Conservation (phyloP, 2,113 vertebrate genomes). For the Corapipo altera region DNA sequence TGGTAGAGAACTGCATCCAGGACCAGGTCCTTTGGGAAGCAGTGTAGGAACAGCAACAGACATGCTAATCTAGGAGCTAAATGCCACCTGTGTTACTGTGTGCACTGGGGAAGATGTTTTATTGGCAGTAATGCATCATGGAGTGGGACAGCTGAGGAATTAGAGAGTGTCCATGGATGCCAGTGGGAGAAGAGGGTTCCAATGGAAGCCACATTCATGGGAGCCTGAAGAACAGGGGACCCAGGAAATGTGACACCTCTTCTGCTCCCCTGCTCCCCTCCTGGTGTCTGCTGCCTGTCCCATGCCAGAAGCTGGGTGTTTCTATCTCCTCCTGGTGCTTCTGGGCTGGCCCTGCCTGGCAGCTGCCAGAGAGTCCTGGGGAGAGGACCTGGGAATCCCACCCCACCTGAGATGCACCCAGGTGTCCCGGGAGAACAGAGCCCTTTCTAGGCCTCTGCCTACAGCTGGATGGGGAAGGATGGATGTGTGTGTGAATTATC, state of each 20-base stretch:
- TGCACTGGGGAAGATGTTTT: not conserved
- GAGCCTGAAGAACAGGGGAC: not conserved
- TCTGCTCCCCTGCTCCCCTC: not conserved
- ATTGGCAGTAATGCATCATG: not conserved
- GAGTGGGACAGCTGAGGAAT: not conserved
- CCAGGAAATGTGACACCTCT: accelerated
- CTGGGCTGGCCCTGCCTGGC: not conserved
- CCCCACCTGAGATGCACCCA: not conserved
- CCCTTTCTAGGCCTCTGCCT: not conserved
- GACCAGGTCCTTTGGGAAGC: not conserved
- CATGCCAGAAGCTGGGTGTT: not conserved
- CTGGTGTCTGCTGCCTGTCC: not conserved
- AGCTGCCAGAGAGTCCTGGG: not conserved
- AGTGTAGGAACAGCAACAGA: accelerated
- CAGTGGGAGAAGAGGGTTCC: not conserved
- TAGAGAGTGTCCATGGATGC: accelerated
- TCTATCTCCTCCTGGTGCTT: not conserved
- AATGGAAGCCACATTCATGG: accelerated
- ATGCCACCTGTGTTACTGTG: not conserved
- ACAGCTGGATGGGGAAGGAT: not conserved
- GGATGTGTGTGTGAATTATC: not conserved
- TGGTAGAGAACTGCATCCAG: not conserved
- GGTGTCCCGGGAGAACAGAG: not conserved
- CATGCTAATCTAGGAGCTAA: not conserved
- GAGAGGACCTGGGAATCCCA: not conserved